Percentiles rank a stretch among this genome's conserved stretches.
Conservation (phyloP, 2,888 invertebrate genomes). For the Lasioglossum figueresi region DNA sequence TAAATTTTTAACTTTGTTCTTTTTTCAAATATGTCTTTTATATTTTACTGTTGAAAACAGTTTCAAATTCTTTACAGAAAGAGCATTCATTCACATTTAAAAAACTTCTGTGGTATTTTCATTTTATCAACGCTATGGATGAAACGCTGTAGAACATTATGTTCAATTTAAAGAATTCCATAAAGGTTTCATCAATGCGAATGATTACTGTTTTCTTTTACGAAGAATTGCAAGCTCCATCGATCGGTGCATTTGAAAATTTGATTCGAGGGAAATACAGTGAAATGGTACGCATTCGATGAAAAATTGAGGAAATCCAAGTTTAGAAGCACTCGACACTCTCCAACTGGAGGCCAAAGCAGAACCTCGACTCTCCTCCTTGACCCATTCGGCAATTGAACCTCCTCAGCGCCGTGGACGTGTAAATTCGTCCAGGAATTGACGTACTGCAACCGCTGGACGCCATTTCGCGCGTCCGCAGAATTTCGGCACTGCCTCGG, state of each 20-base stretch:
- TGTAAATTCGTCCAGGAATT: background rate
- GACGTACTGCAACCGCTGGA: background rate
- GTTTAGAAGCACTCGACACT: background rate
- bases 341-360: background rate
- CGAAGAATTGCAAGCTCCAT: background rate
- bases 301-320: background rate
- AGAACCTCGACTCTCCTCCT: slow-evolving; percentile 22
- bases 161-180: too few relatives aligned
- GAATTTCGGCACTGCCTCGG: background rate
- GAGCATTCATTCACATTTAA: too few relatives aligned
- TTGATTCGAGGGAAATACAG: background rate
- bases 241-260: background rate
- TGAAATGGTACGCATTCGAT: background rate
- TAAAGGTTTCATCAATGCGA: background rate
- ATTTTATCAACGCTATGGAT: too few relatives aligned
- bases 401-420: background rate
- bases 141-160: too few relatives aligned
- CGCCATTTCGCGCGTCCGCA: background rate
- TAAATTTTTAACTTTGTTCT: too few relatives aligned
- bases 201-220: background rate
- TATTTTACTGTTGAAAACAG: too few relatives aligned
- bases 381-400: slow-evolving; percentile 39
- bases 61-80: too few relatives aligned
- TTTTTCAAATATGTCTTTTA: too few relatives aligned
- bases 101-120: too few relatives aligned